Evolutionary conservation across 2,797 vertebrate species (phyloP), one percentile per base, ranked within the genome.

Genomic region (Pseudochromis fuscus): DNA sequence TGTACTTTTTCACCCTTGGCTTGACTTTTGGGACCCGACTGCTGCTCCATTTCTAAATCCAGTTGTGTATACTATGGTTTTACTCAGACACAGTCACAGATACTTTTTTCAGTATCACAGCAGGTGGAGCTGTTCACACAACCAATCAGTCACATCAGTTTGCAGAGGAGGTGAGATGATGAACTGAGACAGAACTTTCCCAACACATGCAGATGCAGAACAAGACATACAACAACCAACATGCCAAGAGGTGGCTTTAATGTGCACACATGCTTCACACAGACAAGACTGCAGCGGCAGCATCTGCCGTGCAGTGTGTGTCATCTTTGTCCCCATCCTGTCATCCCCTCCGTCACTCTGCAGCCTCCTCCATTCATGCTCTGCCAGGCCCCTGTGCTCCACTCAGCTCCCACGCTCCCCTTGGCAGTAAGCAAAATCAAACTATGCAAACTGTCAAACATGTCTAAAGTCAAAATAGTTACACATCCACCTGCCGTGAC

Each of bases 311-410:
- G 23, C 0, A 2, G 48, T 11, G 42, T 28, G 51, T 61, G 50
- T 73, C 68, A 48, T 52, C 49, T 42, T 38, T 10, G 55, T 66
- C 38, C 59, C 25, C 53, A 44, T 75, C 64, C 71, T 1, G 30
- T 80, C 76, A 63, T 13, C 50, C 44, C 44, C 44, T 46, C 44
- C 21, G 45, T 42, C 40, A 42, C 44, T 68, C 62, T 16, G 25
- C 72, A 65, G 38, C 66, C 69, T 49, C 63, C 58, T 28, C 24
- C 56, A 21, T 75, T 84, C 56, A 72, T 78, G 65, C 53, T 67
- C 76, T 77, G 52, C 48, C 46, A 64, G 64, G 30, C 59, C 56
- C 53, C 58, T n/a, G 25, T 6, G 64, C 58, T 50, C 44, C 68
- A 5, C 63, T 79, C 72, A 48, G 64, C 79, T 82, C 56, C 63